phyloP scores from a whole-genome alignment of 2,797 vertebrate species.

The Cygnus olor region DNA sequence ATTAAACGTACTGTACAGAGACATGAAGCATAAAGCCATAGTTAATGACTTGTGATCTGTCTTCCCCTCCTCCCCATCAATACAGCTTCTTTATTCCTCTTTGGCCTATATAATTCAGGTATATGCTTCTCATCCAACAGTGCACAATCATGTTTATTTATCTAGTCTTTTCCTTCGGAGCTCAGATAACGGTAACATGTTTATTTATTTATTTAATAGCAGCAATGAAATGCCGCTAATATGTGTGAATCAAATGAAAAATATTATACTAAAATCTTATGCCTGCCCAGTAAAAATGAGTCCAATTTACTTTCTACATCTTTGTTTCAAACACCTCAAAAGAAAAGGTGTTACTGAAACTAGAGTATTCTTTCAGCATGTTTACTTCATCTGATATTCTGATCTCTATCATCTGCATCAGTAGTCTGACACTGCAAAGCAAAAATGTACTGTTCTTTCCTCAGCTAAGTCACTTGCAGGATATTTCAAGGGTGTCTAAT shows the following conservation, averaged over 20 bases:
- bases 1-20: background rate
- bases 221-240: background rate
- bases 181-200: background rate
- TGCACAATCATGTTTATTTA: background rate
- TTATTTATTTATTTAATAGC: background rate
- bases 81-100: background rate
- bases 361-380: background rate
- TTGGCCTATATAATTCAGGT: background rate
- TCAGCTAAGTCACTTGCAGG: background rate
- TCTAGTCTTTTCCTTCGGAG: background rate
- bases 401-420: background rate
- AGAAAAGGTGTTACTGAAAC: background rate
- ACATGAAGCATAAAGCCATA: background rate
- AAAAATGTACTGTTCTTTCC: background rate
- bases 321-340: background rate
- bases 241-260: background rate
- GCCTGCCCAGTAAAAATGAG: background rate
- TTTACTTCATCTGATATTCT: constrained; percentile 1
- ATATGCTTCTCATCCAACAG: background rate
- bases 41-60: background rate
- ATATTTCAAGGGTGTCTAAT: background rate
- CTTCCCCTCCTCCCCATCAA: accelerated
- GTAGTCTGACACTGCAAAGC: background rate
- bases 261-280: background rate
- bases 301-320: background rate